phyloP scores from a whole-genome alignment of 2,797 vertebrate species.

The Phrynocephalus vlangalii region DNA sequence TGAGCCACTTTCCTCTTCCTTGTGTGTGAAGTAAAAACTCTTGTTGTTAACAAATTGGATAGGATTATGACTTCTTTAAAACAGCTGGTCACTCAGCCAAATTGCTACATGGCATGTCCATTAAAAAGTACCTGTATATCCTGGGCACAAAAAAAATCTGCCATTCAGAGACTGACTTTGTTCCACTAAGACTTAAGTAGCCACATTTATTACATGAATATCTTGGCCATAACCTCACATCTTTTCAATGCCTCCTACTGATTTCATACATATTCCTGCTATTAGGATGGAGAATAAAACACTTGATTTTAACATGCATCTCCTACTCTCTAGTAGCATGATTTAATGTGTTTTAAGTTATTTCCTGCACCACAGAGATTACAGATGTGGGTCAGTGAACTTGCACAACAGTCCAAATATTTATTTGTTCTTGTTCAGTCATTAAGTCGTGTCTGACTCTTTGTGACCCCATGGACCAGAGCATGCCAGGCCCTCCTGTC shows the following conservation, averaged over 20 bases:
- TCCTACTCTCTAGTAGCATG: neutral
- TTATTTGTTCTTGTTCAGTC: neutral
- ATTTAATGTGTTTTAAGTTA: conserved; percentile 21
- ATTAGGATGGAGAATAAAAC: conserved; percentile 1
- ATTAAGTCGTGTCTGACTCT: too few relatives aligned
- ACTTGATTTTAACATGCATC: neutral
- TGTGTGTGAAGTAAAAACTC: too few relatives aligned
- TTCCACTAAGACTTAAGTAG: neutral
- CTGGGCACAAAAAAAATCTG: neutral
- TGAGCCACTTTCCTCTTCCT: too few relatives aligned
- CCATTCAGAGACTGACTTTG: neutral
- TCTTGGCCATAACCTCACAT: neutral
- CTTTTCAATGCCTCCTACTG: neutral
- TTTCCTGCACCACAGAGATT: conserved; percentile 17
- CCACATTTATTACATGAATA: conserved; percentile 8
- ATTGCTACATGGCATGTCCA: neutral
- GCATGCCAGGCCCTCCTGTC: too few relatives aligned
- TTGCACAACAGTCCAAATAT: neutral
- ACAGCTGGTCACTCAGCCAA: neutral
- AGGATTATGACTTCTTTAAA: neutral
- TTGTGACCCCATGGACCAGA: too few relatives aligned
- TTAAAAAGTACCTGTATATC: too few relatives aligned
- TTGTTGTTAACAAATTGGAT: too few relatives aligned
- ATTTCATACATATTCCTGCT: conserved; percentile 1
- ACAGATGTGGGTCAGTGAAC: conserved; percentile 15